Percentiles rank a stretch among this genome's conserved stretches.
Evolutionary conservation across 2,113 vertebrate genomes (phyloP).

Genomic region (Pterocles gutturalis): DNA sequence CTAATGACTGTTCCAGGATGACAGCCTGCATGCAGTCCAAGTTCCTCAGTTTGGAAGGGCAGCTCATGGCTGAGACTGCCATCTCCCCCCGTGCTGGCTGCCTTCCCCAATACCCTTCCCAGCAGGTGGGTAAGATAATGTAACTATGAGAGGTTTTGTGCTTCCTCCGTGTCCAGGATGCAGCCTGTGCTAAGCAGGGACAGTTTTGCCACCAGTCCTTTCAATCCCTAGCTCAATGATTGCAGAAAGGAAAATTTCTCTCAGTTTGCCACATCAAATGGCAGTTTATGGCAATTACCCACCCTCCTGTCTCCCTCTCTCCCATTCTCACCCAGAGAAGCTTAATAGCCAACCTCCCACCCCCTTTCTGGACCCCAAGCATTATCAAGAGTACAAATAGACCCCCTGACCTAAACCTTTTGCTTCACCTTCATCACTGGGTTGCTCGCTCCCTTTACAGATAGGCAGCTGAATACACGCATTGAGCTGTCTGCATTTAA

Average conservation of each 20-base stretch:
- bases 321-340: neutral
- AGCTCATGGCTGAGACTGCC: neutral
- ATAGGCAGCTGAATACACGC: slow-evolving; percentile 31
- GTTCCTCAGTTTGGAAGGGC: neutral
- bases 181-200: neutral
- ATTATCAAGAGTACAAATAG: neutral
- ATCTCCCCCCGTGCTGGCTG: neutral
- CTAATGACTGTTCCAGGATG: neutral
- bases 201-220: neutral
- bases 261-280: neutral
- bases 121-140: neutral
- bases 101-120: neutral
- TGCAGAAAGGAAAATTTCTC: neutral
- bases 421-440: neutral
- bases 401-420: neutral
- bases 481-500: slow-evolving; percentile 59
- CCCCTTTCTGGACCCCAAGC: neutral
- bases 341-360: neutral
- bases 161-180: neutral
- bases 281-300: neutral
- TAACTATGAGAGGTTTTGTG: neutral
- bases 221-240: neutral
- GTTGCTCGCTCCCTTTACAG: neutral
- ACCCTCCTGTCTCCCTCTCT: neutral
- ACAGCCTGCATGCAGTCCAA: neutral